Percentiles rank a stretch among this genome's conserved stretches.
These are phyloP conservation scores for Lagenorhynchus albirostris DNA, from an alignment of 2,113 vertebrate genomes.

Conservation along the genomic window DNA sequence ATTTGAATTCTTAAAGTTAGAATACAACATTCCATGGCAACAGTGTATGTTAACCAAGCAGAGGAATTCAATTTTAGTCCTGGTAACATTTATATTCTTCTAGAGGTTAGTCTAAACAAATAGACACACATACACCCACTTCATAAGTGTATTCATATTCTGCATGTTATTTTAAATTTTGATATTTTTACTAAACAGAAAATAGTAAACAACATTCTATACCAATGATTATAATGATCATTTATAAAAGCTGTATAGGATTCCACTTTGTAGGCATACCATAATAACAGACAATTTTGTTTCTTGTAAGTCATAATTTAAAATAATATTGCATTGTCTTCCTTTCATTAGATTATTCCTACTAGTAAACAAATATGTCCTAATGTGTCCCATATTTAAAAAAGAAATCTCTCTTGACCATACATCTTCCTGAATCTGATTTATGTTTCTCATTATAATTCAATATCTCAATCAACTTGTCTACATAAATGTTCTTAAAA, in stretches of 20 bases:
- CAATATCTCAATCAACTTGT: not conserved
- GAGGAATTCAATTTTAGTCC: not conserved
- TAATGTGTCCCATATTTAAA: not conserved
- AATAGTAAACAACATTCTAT: not conserved
- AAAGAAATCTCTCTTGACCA: not conserved
- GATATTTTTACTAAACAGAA: not conserved
- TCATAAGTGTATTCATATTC: not conserved
- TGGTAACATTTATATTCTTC: not conserved
- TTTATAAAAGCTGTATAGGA: not conserved
- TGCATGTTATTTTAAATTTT: not conserved
- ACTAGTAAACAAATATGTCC: not conserved
- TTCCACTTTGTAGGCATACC: not conserved
- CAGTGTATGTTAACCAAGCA: not conserved
- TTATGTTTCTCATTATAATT: not conserved
- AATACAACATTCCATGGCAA: not conserved
- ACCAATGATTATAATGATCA: not conserved
- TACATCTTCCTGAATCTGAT: not conserved
- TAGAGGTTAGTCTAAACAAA: not conserved
- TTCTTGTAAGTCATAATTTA: not conserved
- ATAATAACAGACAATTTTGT: not conserved
- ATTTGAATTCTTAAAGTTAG: not conserved
- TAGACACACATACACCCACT: not conserved
- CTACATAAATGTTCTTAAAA: not conserved
- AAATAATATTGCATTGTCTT: not conserved
- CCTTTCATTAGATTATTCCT: not conserved